A percentile compares a stretch with the other conserved stretches of the same genome.
Evolutionary conservation across 2,797 vertebrate species (phyloP).

Genomic region (Phrynocephalus guinanensis): DNA sequence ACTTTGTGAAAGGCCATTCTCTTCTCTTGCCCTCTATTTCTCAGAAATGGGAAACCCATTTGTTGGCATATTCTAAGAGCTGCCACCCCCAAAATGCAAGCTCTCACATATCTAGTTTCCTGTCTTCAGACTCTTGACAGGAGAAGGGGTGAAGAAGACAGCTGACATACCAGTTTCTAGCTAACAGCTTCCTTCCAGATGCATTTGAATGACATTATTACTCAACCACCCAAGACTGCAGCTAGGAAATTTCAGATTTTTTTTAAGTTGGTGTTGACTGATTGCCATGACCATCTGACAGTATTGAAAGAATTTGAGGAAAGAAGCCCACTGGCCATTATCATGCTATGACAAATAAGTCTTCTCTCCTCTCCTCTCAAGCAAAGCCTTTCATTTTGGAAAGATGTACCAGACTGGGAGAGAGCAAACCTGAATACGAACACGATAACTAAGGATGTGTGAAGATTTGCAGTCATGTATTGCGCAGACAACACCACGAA

Average conservation of each 20-base stretch:
- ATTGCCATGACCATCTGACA: conserved; percentile 1
- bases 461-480: neutral
- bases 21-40: too few relatives aligned
- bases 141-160: neutral
- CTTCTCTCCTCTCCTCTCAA: too few relatives aligned
- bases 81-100: too few relatives aligned
- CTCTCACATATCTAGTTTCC: too few relatives aligned
- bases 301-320: neutral
- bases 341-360: too few relatives aligned
- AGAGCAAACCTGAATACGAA: conserved; percentile 8
- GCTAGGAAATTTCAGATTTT: conserved; percentile 19
- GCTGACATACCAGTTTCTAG: neutral
- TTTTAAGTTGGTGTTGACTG: conserved; percentile 8
- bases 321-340: neutral
- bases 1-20: neutral
- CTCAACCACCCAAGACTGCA: conserved; percentile 36
- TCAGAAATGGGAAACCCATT: too few relatives aligned
- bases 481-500: conserved; percentile 4
- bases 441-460: neutral
- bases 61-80: too few relatives aligned
- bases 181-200: conserved; percentile 25
- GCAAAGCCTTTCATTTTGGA: conserved; percentile 9
- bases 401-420: conserved; percentile 33
- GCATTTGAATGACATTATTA: conserved; percentile 50
- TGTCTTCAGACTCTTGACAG: neutral